These are phyloP conservation scores for Sterna hirundo DNA, from an alignment of 2,113 vertebrate genomes.

Conservation along the genomic window DNA sequence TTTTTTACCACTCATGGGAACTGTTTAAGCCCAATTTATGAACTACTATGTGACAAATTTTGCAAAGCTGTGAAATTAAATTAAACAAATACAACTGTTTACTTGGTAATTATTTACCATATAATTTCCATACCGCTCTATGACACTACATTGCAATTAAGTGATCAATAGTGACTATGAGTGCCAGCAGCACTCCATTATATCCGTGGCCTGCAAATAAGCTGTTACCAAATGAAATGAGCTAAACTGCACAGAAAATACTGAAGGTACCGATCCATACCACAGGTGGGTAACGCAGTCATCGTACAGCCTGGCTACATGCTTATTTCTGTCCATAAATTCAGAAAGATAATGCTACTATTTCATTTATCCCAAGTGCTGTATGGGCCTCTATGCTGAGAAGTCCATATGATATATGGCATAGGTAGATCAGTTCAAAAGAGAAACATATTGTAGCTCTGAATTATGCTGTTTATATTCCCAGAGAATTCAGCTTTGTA, in stretches of 20 bases:
- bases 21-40: not conserved
- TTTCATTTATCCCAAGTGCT: not conserved
- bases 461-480: not conserved
- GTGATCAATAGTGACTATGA: conserved; percentile 47
- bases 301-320: not conserved
- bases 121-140: conserved; percentile 41
- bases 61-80: not conserved
- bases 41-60: not conserved
- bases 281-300: not conserved
- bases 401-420: not conserved
- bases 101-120: conserved; percentile 29
- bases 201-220: conserved; percentile 55
- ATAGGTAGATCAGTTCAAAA: not conserved
- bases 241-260: conserved; percentile 50
- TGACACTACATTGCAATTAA: conserved; percentile 42
- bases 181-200: conserved; percentile 17
- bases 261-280: not conserved
- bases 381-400: not conserved
- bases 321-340: not conserved
- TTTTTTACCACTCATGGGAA: not conserved
- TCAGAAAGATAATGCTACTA: not conserved
- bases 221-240: conserved; percentile 13
- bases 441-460: not conserved
- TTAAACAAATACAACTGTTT: conserved; percentile 28
- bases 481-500: not conserved